A percentile compares a stretch with the other conserved stretches of the same genome.
These are phyloP conservation scores for Drosophila santomea DNA, from an alignment of 1,140 invertebrate species.

Conservation along the genomic window DNA sequence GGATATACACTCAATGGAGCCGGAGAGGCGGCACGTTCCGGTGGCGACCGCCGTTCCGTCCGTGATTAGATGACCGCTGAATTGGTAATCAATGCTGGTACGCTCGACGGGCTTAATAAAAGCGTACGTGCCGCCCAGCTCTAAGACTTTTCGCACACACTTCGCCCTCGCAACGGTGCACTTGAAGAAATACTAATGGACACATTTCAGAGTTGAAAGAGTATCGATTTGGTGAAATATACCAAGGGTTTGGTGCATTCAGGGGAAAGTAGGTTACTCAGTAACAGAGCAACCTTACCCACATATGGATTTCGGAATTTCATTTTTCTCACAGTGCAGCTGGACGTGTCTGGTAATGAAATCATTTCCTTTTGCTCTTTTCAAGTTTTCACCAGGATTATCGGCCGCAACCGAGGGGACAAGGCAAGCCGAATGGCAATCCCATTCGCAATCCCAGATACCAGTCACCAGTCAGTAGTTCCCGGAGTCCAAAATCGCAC, in stretches of 20 bases:
- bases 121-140: conserved; percentile 68
- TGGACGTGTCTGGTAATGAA: conserved; percentile 80
- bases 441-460: conserved; percentile 13
- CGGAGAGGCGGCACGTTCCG: conserved; percentile 49
- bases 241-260: too few species aligned
- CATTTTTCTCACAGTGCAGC: neutral
- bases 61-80: conserved; percentile 82
- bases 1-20: neutral
- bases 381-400: conserved; percentile 76
- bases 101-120: conserved; percentile 70
- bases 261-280: too few species aligned
- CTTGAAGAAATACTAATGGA: neutral
- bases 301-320: neutral
- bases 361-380: conserved; percentile 80
- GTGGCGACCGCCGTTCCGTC: conserved; percentile 16
- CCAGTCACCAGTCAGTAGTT: conserved; percentile 32
- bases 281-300: too few species aligned
- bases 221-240: too few species aligned
- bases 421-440: conserved; percentile 1
- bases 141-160: conserved; percentile 75
- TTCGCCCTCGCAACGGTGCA: conserved; percentile 20
- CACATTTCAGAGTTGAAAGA: too few species aligned
- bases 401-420: conserved; percentile 17
- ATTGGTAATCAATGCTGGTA: conserved; percentile 79
- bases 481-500: conserved; percentile 12